Evolutionary conservation across 2,888 invertebrate genomes (phyloP).

Genomic region (Drosophila stalkeri): DNA sequence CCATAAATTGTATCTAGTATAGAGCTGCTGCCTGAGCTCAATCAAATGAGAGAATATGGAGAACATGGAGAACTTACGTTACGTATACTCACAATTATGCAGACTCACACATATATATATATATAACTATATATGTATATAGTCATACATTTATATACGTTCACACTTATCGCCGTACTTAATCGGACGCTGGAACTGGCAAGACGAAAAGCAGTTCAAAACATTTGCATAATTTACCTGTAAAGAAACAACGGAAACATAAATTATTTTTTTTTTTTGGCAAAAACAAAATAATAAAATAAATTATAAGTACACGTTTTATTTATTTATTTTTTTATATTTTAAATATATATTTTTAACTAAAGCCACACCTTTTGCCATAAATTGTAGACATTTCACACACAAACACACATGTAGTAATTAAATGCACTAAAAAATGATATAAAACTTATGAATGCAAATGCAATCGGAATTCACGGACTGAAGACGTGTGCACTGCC

Average conservation of each 20-base stretch:
- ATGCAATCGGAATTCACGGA: conserved; percentile 37
- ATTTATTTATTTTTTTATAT: conserved; percentile 2
- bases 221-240: conserved; percentile 75
- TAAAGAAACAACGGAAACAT: conserved; percentile 60
- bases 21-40: neutral
- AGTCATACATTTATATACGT: neutral
- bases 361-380: conserved; percentile 73
- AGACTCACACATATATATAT: conserved; percentile 11
- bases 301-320: conserved; percentile 21
- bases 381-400: conserved; percentile 70
- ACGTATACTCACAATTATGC: conserved; percentile 4
- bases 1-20: neutral
- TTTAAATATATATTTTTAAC: conserved; percentile 20
- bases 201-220: conserved; percentile 36
- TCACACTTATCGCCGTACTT: conserved; percentile 50
- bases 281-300: conserved; percentile 24
- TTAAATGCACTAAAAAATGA: conserved; percentile 71
- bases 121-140: conserved; percentile 23
- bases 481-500: conserved; percentile 69
- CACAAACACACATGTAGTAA: conserved; percentile 50
- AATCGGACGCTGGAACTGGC: conserved; percentile 32
- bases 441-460: conserved; percentile 48
- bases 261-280: conserved; percentile 43
- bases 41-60: neutral
- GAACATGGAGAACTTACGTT: neutral